phyloP scores from a whole-genome alignment of 2,888 invertebrate genomes.

The Hyalella azteca region DNA sequence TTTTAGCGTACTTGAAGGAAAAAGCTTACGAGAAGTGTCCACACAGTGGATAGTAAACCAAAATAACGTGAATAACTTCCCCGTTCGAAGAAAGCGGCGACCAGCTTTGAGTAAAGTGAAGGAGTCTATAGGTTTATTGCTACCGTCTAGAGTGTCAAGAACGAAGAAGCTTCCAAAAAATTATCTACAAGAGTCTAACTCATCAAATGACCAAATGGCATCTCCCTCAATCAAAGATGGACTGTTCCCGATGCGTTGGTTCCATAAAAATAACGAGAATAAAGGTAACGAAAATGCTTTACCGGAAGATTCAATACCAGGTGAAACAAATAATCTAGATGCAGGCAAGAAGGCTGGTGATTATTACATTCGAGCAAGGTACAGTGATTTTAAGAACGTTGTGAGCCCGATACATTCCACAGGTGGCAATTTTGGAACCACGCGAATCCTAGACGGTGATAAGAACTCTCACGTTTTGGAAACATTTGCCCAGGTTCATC shows the following conservation, averaged over 20 bases:
- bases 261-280: not conserved
- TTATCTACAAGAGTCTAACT: not conserved
- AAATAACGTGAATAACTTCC: not conserved
- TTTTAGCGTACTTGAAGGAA: constrained; percentile 2
- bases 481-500: not conserved
- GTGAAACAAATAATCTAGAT: not conserved
- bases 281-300: not conserved
- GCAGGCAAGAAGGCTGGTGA: not conserved
- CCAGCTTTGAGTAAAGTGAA: not conserved
- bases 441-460: not conserved
- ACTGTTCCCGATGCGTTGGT: constrained; percentile 1
- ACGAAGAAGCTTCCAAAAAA: not conserved
- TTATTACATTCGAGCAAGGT: not conserved
- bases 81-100: not conserved
- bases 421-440: not conserved
- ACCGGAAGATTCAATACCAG: not conserved
- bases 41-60: not conserved
- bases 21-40: not conserved
- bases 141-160: not conserved
- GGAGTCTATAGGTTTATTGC: constrained; percentile 10
- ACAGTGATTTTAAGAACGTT: not conserved
- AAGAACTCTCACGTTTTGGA: not conserved
- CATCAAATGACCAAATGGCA: not conserved
- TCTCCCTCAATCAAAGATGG: not conserved
- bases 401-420: not conserved